Base-by-base conservation (phyloP, 2,888 invertebrate species). In the Drepanosiphum platanoidis region DNA sequence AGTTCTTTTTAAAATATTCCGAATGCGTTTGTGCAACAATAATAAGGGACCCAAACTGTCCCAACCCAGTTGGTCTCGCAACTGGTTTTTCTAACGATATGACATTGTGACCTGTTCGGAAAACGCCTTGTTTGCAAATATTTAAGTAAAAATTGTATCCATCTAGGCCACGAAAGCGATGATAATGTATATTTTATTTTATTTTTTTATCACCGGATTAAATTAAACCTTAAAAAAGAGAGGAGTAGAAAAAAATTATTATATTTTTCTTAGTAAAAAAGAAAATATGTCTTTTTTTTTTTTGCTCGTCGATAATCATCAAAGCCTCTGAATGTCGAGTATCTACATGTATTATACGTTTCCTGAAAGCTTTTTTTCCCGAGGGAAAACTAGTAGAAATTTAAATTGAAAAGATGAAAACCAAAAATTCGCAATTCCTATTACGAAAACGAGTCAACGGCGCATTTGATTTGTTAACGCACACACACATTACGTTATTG, bases 381-480 rank as follows among this genome's bases (percentile, higher is more conserved):
- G 9, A 39, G 77, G 61, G 61, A 39, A 61, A 61, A 77, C 61
- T 18, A 27, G 77, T 27, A 36, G 77, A 36, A 27, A 27, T 77
- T 27, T 77, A 61, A 61, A 61, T 77, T 64, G 61, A 64, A 77
- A 77, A 61, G 8, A 8, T 39, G 4, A 52, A 58, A 75, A 58
- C 34, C 32, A 18, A 78, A 64, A 78, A 64, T 78, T 30, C 61
- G 27, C 11, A 64, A 22, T 64, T 42, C 30, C 3, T 8, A 36
- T 15, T 78, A 39, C 13, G n/a, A n/a, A 36, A 30, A 64, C 30
- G 77, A 39, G 9, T 9, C 30, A 30, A 5, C 30, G 39, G 18
- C 39, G 61, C 30, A 27, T 77, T 36, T 77, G 61, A 27, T 36
- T 77, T 27, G 58, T 58, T 18, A n/a, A 58, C 22, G 4, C 8